These are phyloP conservation scores for Mythimna impura DNA, from an alignment of 2,888 invertebrate genomes.

Conservation along the genomic window DNA sequence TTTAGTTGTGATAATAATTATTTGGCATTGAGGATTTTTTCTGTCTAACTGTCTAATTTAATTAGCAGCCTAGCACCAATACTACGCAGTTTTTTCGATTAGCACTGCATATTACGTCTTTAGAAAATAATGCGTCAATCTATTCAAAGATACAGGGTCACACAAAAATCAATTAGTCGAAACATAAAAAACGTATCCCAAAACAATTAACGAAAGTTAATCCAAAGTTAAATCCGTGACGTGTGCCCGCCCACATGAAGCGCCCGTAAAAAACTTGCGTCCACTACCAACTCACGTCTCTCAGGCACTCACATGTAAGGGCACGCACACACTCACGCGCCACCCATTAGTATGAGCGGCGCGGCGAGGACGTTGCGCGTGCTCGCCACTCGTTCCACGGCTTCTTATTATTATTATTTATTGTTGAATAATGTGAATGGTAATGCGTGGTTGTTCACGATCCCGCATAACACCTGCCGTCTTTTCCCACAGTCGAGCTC, in stretches of 20 bases:
- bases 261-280: conserved; percentile 75
- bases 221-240: conserved; percentile 83
- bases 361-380: conserved; percentile 85
- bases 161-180: conserved; percentile 75
- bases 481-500: conserved; percentile 90
- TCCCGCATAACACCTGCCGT: conserved; percentile 91
- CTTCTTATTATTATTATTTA: conserved; percentile 91
- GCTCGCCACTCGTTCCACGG: conserved; percentile 89
- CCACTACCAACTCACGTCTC: conserved; percentile 73
- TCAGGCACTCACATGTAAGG: conserved; percentile 65
- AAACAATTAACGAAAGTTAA: conserved; percentile 87
- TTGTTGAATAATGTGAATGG: conserved; percentile 91
- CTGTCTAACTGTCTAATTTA: not conserved
- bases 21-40: not conserved
- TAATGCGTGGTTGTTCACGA: conserved; percentile 91
- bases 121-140: conserved; percentile 2
- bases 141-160: conserved; percentile 32
- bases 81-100: not conserved
- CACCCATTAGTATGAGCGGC: conserved; percentile 86
- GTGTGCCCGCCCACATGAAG: conserved; percentile 88
- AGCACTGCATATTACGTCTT: not conserved
- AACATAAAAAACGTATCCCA: conserved; percentile 76
- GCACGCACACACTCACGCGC: conserved; percentile 76
- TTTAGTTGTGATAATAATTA: not conserved
- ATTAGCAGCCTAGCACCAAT: not conserved